Base-by-base conservation (phyloP, 2,113 vertebrate genomes). In the Chascanopsetta lugubris region DNA sequence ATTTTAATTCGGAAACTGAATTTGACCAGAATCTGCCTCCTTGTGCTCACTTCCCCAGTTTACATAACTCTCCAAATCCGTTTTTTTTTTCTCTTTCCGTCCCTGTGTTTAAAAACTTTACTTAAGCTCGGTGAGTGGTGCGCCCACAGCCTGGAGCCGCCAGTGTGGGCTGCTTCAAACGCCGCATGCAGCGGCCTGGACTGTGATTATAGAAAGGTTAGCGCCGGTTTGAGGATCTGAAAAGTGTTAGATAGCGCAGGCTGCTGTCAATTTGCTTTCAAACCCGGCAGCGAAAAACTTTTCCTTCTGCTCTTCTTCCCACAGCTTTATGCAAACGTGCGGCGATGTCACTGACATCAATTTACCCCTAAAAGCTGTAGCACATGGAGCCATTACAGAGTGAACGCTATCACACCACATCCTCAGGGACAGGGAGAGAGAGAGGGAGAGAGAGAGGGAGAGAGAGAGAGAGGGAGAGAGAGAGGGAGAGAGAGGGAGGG, bases 331-430 rank as follows among this genome's bases (percentile, higher is more conserved):
- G 80, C 87, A 83, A 86, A 87, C 81, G 57, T 79, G 68, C 72
- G 77, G 67, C 58, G 47, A 63, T 82, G 83, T 87, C 84, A 83
- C 74, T 88, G 86, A 89, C 91, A 88, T 81, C 89, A 87, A 86
- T 88, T 92, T 88, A 83, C 60, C 74, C 79, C 68, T 85, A 78
- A 89, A 88, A 90, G 82, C 80, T 69, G 54, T 10, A 24, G 34
- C 8, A 57, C 60, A 32, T 55, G 3, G 64, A 48, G 55, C 76
- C 62, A 82, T 88, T 85, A 81, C 59, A 54, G 70, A 77, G 72
- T n/a, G 8, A 32, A 58, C 15, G 46, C 76, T 60, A 57, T 78
- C 79, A 64, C 66, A 68, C 38, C 48, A 12, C 55, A 45, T 84
- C 79, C 82, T 79, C 57, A 27, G 68, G 83, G 76, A 57, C 64